Base-by-base conservation (phyloP, 2,797 vertebrate species). In the Cephalopachus bancanus region DNA sequence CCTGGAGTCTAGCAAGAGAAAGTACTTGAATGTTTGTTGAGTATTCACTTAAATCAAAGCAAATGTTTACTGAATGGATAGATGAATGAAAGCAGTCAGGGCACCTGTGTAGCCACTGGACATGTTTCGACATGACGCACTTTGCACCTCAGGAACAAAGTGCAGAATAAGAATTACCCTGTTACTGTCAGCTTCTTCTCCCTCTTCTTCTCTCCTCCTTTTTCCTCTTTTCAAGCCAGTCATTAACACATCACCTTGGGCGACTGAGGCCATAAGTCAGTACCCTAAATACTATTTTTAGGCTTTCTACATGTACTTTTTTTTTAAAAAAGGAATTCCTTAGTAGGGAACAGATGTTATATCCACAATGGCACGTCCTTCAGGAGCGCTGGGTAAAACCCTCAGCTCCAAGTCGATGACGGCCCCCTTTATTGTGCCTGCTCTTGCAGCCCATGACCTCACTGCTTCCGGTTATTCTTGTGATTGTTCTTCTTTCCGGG, bases 351-450 rank as follows among this genome's bases (percentile, higher is more conserved):
- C 51, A 67, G 85, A n/a, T 16, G 20, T 33, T 7, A 14, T 0
- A 0, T 0, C 67, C 93, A 94, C 67, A 79, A 24, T 14, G 5
- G 93, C 1, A 0, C 26, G 62, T n/a, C 62, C 74, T 60, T 71
- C 65, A 49, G 19, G 15, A 24, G 1, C 4, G 5, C 2, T 4
- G 12, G 0, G 0, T 0, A 17, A 10, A 65, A 9, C 1, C 20
- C 51, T 28, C 3, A 4, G 37, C 67, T 37, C 71, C 24, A 90
- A 93, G 30, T 53, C 3, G 0, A 3, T 22, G 26, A 16, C n/a
- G 0, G 0, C 60, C 37, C 37, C 37, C 0, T 53, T 4, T 24
- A 74, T 83, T 0, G 6, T 1, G 49, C 49, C 26, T 5, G 26
- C 28, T 51, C 71, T 91, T 80, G 84, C 69, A 24, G 51, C 26